Evolutionary conservation across 2,888 invertebrate genomes (phyloP).

Genomic region (Tanaodytes sp.): DNA sequence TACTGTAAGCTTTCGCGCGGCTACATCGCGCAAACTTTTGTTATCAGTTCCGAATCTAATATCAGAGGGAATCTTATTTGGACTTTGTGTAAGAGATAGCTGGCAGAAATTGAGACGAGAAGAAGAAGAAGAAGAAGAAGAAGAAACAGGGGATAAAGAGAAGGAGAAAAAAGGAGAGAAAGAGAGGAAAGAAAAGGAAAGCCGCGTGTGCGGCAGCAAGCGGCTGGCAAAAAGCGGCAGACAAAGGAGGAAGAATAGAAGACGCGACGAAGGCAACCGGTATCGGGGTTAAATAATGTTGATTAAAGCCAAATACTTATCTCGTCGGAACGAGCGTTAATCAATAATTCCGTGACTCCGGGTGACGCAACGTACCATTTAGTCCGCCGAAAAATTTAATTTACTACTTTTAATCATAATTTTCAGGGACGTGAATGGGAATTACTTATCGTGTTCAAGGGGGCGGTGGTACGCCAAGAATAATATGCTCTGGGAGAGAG

Average conservation of each 20-base stretch:
- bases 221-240: slow-evolving; percentile 32
- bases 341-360: neutral
- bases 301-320: neutral
- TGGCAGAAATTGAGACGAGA: slow-evolving; percentile 13
- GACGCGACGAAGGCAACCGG: slow-evolving; percentile 3
- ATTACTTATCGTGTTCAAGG: too few species aligned
- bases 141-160: too few species aligned
- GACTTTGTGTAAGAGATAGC: slow-evolving; percentile 43
- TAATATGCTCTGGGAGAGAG: slow-evolving; percentile 31
- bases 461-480: slow-evolving; percentile 16
- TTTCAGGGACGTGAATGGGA: neutral
- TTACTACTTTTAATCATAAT: too few species aligned
- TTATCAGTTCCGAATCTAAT: slow-evolving; percentile 47
- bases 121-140: too few species aligned
- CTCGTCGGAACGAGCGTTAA: neutral
- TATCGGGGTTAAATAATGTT: slow-evolving; percentile 1
- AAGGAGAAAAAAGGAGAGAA: too few species aligned
- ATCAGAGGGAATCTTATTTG: slow-evolving; percentile 47
- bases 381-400: too few species aligned
- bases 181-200: too few species aligned
- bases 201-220: slow-evolving; percentile 27
- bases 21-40: slow-evolving; percentile 39
- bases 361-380: neutral
- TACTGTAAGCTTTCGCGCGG: slow-evolving; percentile 40
- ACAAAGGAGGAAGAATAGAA: too few species aligned